phyloP scores from a whole-genome alignment of 2,797 vertebrate species.

The Liasis olivaceus region DNA sequence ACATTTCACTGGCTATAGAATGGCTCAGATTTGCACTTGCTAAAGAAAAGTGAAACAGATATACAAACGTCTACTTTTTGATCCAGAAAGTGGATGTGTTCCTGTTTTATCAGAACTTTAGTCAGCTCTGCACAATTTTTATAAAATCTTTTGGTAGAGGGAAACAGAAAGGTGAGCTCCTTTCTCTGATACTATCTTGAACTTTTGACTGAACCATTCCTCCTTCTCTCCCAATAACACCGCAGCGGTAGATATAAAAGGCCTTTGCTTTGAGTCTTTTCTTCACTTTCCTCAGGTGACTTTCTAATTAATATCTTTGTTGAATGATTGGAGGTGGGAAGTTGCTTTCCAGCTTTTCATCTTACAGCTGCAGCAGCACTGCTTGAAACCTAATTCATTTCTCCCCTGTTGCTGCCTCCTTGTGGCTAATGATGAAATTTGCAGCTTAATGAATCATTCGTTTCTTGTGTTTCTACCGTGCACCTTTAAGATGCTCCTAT shows the following conservation, averaged over 20 bases:
- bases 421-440: not conserved
- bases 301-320: not conserved
- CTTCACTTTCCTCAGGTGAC: not conserved
- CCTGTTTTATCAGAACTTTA: not conserved
- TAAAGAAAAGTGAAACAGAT: not conserved
- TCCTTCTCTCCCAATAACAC: not conserved
- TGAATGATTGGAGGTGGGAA: not conserved
- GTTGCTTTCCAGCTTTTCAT: not conserved
- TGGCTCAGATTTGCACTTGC: not conserved
- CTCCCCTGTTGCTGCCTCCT: conserved; percentile 11
- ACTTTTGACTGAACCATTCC: not conserved
- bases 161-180: not conserved
- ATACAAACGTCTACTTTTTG: not conserved
- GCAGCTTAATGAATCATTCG: not conserved
- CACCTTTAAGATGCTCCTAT: not conserved
- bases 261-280: not conserved
- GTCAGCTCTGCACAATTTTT: not conserved
- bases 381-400: not conserved
- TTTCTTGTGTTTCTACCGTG: not conserved
- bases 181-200: not conserved
- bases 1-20: not conserved
- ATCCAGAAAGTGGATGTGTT: not conserved
- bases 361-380: not conserved
- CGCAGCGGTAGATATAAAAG: not conserved
- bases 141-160: not conserved